Base-by-base conservation (phyloP, 2,797 vertebrate genomes). In the Sitta carolinensis region DNA sequence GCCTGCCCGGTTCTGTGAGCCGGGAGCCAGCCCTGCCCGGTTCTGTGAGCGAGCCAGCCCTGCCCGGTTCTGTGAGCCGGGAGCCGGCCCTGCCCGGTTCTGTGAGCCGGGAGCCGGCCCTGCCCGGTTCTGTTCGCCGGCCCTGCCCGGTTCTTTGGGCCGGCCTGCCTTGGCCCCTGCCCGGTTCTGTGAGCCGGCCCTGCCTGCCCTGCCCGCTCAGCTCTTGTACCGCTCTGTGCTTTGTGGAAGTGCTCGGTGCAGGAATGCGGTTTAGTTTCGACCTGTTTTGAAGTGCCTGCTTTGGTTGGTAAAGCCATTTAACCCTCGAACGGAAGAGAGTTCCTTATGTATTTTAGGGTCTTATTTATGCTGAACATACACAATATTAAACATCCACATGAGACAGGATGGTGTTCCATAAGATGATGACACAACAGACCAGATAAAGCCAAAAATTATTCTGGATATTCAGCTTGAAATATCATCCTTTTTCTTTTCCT, bases 351-450 rank as follows among this genome's bases (percentile, higher is more conserved):
- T 68, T 84, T 67, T 32, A 43, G 30, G 14, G 3, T 40, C 23
- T 40, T 45, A 5, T 50, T 69, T 77, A 15, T 72, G 51, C 43
- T 68, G 36, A 32, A 7, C 21, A 4, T 11, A 5, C 4, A 11
- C 14, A 66, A 0, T 36, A 68, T 36, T 34, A 40, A 64, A 26
- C 23, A 13, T 9, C 22, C 43, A 0, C 64, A 2, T 5, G 67
- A 76, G 51, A 19, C 26, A 57, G 70, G 34, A 12, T 68, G 64
- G 9, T 76, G 50, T 52, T 70, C 18, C 16, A 3, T 77, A 7
- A 47, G 67, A 23, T 34, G 5, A 21, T 54, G 51, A 13, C 14
- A 32, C 2, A 8, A 5, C 11, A 16, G 18, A 82, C 18, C 5
- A 61, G 23, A 5, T 77, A 51, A 70, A 87, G 10, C 3, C 34